phyloP scores from a whole-genome alignment of 2,888 invertebrate species.

The Hetaerina titia region DNA sequence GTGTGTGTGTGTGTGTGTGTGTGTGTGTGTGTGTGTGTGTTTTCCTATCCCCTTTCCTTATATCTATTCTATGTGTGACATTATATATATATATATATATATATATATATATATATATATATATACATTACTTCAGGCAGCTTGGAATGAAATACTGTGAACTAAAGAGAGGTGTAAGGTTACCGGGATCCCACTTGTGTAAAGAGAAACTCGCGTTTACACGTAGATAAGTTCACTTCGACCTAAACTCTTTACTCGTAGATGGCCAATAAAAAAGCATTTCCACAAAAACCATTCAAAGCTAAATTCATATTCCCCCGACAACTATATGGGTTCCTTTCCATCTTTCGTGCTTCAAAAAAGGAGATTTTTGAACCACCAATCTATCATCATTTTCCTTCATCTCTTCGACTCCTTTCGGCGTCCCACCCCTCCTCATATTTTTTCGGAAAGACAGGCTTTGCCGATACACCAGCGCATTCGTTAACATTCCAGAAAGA shows the following conservation, averaged over 20 bases:
- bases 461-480: slow-evolving; percentile 64
- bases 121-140: no score
- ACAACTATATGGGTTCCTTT: slow-evolving; percentile 48
- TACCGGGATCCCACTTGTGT: no score
- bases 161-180: no score
- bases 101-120: no score
- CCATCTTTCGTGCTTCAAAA: slow-evolving; percentile 16
- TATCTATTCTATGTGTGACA: no score
- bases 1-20: no score
- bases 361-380: slow-evolving; percentile 17
- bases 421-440: neutral
- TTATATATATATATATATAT: no score
- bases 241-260: neutral
- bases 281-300: slow-evolving; percentile 27
- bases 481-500: slow-evolving; percentile 67
- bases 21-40: no score
- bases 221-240: neutral
- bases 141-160: no score
- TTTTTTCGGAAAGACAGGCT: slow-evolving; percentile 60
- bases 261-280: neutral
- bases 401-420: slow-evolving; percentile 59
- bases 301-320: slow-evolving; percentile 58
- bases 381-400: slow-evolving; percentile 67
- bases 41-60: no score
- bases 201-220: no score